Percentiles rank a stretch among this genome's conserved stretches.
Evolutionary conservation across 2,888 invertebrate species (phyloP).

Genomic region (Cryptus armator): DNA sequence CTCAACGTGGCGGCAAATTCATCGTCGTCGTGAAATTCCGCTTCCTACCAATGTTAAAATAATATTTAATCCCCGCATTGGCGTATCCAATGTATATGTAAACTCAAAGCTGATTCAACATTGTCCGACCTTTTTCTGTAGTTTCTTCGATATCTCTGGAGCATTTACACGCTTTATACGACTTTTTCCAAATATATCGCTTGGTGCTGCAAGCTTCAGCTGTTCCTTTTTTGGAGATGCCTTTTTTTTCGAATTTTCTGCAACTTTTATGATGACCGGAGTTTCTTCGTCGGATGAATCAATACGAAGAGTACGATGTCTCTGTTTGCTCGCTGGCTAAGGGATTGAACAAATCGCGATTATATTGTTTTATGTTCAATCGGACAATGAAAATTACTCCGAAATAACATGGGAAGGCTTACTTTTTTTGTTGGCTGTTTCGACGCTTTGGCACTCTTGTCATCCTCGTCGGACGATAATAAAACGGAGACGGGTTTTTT

Average conservation of each 20-base stretch:
- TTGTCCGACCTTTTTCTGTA: conserved; percentile 53
- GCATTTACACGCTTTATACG: conserved; percentile 88
- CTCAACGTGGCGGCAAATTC: conserved; percentile 90
- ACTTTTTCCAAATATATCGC: conserved; percentile 87
- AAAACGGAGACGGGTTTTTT: conserved; percentile 80
- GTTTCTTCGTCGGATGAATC: conserved; percentile 85
- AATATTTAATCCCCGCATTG: not conserved
- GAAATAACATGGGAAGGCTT: not conserved
- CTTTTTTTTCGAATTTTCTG: conserved; percentile 68
- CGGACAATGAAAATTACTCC: conserved; percentile 61
- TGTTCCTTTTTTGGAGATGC: conserved; percentile 82
- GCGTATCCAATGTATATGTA: not conserved
- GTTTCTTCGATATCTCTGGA: conserved; percentile 79
- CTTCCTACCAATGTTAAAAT: conserved; percentile 72
- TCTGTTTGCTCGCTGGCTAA: conserved; percentile 81
- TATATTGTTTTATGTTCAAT: conserved; percentile 13
- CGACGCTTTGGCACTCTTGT: conserved; percentile 76
- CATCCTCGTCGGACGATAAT: conserved; percentile 85
- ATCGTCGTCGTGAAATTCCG: conserved; percentile 88
- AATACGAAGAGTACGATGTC: conserved; percentile 80
- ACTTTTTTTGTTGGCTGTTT: conserved; percentile 83
- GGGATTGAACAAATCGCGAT: not conserved
- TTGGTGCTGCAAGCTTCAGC: conserved; percentile 82
- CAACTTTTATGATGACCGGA: conserved; percentile 73
- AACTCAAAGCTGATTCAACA: not conserved